Evolutionary conservation across 2,113 vertebrate species (phyloP).

Genomic region (Psettodes erumei): DNA sequence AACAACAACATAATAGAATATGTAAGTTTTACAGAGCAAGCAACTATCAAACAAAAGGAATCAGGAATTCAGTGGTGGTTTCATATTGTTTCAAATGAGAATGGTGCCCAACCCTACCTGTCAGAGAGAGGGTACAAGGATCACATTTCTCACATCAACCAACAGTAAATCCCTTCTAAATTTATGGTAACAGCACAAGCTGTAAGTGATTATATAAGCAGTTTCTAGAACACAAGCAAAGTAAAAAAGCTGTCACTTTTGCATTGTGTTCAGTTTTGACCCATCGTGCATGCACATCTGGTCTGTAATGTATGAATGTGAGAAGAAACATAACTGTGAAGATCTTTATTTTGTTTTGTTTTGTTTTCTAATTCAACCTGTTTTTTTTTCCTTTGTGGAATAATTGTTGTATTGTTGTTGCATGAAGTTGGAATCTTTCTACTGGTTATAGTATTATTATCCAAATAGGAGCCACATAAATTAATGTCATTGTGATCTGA

Average conservation of each 20-base stretch:
- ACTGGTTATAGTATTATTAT: constrained; percentile 48
- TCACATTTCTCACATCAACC: constrained; percentile 47
- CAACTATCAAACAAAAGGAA: too few relatives aligned
- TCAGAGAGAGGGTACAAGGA: constrained; percentile 63
- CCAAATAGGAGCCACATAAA: constrained; percentile 43
- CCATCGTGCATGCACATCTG: constrained; percentile 71
- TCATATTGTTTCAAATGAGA: too few relatives aligned
- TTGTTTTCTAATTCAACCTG: constrained; percentile 23
- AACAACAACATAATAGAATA: too few relatives aligned
- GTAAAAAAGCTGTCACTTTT: constrained; percentile 44
- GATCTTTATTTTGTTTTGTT: constrained; percentile 30
- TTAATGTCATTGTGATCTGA: constrained; percentile 46
- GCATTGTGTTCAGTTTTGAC: constrained; percentile 51
- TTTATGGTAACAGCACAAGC: constrained; percentile 55
- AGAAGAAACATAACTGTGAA: constrained; percentile 66
- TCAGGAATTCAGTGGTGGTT: too few relatives aligned
- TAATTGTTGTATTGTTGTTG: constrained; percentile 68
- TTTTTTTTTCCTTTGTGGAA: constrained; percentile 51
- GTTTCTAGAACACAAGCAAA: constrained; percentile 45
- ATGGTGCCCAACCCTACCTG: too few relatives aligned
- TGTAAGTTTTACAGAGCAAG: too few relatives aligned
- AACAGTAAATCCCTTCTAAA: constrained; percentile 26
- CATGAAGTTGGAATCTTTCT: constrained; percentile 72
- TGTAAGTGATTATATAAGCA: constrained; percentile 37
- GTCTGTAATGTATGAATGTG: constrained; percentile 68